Base-by-base conservation (phyloP, 2,888 invertebrate species). In the Tinea pellionella region DNA sequence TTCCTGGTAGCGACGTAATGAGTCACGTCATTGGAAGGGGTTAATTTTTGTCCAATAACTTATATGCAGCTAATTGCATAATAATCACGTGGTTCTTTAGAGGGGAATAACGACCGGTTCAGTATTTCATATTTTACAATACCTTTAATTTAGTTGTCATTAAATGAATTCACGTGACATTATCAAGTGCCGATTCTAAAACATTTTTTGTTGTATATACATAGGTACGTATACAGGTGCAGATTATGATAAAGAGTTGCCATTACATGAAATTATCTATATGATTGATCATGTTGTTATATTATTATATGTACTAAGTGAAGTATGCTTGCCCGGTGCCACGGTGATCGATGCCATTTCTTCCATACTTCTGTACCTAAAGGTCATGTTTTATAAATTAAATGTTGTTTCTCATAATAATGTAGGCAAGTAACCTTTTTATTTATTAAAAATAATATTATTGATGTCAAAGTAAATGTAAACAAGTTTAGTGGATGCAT, bases 1-100 rank as follows among this genome's bases (percentile, higher is more conserved):
- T 82, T 85, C 84, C 85, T 81, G 81, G 81, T 83, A 80, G 76
- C 73, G 74, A 70, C 70, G 71, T 82, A 84, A 85, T 87, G 87
- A 87, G 74, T 86, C 87, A 85, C 77, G 79, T 83, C 82, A 83
- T 82, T 75, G 72, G 77, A 80, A 57, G 57, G 82, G 86, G 85
- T 81, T 81, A 77, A 80, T 84, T 81, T 81, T 78, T 78, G 77
- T 72, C 73, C 74, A 69, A 78, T 80, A 81, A 53, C 19, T 47
- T 47, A 8, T 47, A 15, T 47, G 47, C 47, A 47, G 3, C 15
- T 16, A 47, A 78, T 73, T 75, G 72, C 69, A 75, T 71, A 70
- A 67, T 75, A 78, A 37, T 37, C 11, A 37, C 37, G 9, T 37
- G 9, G 1, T 9, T 37, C 2, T 9, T 37, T 37, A 24, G 24